These are phyloP conservation scores for Pseudachorutes palmiensis DNA, from an alignment of 1,140 invertebrate genomes.

Conservation along the genomic window DNA sequence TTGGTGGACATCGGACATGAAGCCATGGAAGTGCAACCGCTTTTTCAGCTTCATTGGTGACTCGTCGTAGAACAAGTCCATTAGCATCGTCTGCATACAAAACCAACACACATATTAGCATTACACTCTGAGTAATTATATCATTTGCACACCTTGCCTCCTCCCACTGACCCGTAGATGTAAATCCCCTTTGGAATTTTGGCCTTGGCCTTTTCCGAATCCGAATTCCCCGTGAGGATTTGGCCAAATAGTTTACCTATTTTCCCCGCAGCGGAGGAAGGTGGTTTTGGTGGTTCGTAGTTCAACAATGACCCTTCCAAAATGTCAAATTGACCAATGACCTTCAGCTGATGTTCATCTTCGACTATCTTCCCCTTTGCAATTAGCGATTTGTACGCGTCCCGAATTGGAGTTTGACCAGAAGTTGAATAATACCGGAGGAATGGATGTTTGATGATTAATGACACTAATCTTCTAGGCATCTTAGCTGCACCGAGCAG, in stretches of 20 bases:
- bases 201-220: slow-evolving; percentile 43
- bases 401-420: background rate
- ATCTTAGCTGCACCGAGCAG: too few species aligned
- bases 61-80: slow-evolving; percentile 88
- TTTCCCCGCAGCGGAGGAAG: background rate
- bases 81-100: slow-evolving; percentile 82
- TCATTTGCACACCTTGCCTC: slow-evolving; percentile 59
- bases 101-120: slow-evolving; percentile 39
- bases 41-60: slow-evolving; percentile 60
- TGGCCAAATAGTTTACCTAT: slow-evolving; percentile 43
- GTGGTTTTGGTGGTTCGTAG: slow-evolving; percentile 50
- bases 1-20: slow-evolving; percentile 93
- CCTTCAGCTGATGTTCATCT: slow-evolving; percentile 62
- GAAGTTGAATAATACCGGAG: too few species aligned
- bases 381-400: slow-evolving; percentile 42
- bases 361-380: slow-evolving; percentile 51
- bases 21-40: slow-evolving; percentile 91
- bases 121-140: slow-evolving; percentile 40
- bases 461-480: too few species aligned
- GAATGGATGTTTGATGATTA: too few species aligned
- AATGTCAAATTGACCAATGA: slow-evolving; percentile 58
- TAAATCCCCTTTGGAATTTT: slow-evolving; percentile 66
- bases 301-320: slow-evolving; percentile 57
- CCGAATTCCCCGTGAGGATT: slow-evolving; percentile 34
- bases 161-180: slow-evolving; percentile 76